Percentiles rank a stretch among this genome's conserved stretches.
phyloP scores from a whole-genome alignment of 92 coral and sea anemone species.

The Chrysogorgia sp. region DNA sequence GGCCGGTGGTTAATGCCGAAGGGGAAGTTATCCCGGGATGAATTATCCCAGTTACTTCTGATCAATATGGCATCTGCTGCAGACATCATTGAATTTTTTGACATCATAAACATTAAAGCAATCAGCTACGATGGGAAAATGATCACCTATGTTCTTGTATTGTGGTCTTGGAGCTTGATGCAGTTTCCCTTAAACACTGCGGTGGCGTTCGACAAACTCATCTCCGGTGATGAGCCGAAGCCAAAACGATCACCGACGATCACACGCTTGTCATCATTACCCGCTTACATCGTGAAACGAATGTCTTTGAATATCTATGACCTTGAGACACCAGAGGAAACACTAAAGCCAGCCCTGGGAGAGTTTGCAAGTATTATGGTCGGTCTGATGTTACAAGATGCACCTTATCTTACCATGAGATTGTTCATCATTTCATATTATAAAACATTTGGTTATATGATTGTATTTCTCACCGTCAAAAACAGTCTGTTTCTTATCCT shows the following conservation, averaged over 20 bases:
- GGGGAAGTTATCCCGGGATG: constrained; percentile 81
- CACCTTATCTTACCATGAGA: constrained; percentile 88
- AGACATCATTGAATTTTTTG: constrained; percentile 96
- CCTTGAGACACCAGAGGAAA: neutral
- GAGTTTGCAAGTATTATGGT: constrained; percentile 79
- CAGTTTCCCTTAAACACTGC: constrained; percentile 95
- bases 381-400: constrained; percentile 89
- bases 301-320: constrained; percentile 43
- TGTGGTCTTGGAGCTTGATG: constrained; percentile 94
- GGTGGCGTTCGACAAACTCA: constrained; percentile 66
- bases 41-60: constrained; percentile 87
- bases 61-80: constrained; percentile 97
- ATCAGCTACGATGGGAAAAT: constrained; percentile 65
- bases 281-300: constrained; percentile 44
- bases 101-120: constrained; percentile 72
- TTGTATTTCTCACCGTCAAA: constrained; percentile 88
- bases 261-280: constrained; percentile 43
- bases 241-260: constrained; percentile 18
- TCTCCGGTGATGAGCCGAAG: constrained; percentile 41
- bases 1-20: constrained; percentile 98
- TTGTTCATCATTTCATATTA: constrained; percentile 87
- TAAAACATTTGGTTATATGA: constrained; percentile 89
- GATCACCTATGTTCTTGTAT: constrained; percentile 68
- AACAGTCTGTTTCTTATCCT: constrained; percentile 85
- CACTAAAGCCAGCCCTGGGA: constrained; percentile 66